Percentiles rank a stretch among this genome's conserved stretches.
These are phyloP conservation scores for Diaprepes abbreviatus DNA, from an alignment of 2,888 invertebrate species.

Conservation along the genomic window DNA sequence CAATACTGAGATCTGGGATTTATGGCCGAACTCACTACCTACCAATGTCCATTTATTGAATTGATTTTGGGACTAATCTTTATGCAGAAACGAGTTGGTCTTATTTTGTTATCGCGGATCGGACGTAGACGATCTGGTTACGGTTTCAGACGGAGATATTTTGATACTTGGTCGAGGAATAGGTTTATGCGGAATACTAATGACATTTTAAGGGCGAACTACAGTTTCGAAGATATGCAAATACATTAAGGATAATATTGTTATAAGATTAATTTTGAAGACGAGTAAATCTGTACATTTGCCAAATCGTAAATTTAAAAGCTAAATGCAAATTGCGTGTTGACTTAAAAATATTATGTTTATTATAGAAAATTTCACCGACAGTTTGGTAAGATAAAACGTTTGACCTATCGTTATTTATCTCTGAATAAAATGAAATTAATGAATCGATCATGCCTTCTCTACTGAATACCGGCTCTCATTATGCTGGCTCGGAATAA, in stretches of 20 bases:
- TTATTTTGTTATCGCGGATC: constrained; percentile 21
- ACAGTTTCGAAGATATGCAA: background rate
- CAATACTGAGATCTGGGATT: constrained; percentile 61
- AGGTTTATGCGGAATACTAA: background rate
- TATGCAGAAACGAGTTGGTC: constrained; percentile 30
- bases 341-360: no score
- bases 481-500: no score
- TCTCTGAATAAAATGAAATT: no score
- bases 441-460: no score
- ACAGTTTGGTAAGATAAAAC: no score
- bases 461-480: no score
- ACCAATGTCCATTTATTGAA: constrained; percentile 39
- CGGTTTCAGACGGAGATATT: background rate
- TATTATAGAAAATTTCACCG: no score
- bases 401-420: no score
- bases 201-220: background rate
- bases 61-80: constrained; percentile 40
- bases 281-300: no score
- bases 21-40: constrained; percentile 43
- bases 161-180: constrained; percentile 8
- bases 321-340: no score
- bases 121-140: background rate
- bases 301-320: no score
- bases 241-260: background rate
- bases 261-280: background rate